phyloP scores from a whole-genome alignment of 1,140 invertebrate species.

The Orchesella cincta region DNA sequence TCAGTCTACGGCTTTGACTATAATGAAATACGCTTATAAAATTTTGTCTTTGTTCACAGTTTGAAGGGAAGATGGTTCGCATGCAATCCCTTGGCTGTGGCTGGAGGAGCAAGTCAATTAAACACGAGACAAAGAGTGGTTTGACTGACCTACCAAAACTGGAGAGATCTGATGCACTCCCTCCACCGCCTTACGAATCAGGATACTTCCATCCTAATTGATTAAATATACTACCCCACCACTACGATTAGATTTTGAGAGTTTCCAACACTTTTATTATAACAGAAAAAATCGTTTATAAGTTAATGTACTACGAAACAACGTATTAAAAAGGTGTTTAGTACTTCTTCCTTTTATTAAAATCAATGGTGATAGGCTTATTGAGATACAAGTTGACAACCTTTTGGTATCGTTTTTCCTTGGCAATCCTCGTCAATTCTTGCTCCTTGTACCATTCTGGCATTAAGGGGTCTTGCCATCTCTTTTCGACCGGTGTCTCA shows the following conservation, averaged over 20 bases:
- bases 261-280: too few relatives aligned
- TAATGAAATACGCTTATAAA: neutral
- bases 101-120: neutral
- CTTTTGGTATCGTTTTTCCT: constrained; percentile 24
- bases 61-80: neutral
- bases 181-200: constrained; percentile 10
- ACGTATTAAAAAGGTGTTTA: neutral
- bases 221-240: too few relatives aligned
- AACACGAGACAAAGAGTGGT: neutral
- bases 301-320: neutral
- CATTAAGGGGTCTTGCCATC: constrained; percentile 66
- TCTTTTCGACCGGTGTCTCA: constrained; percentile 64
- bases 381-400: constrained; percentile 39
- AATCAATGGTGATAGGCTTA: constrained; percentile 18
- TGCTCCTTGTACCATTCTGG: constrained; percentile 66
- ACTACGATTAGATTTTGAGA: too few relatives aligned
- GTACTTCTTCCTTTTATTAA: neutral
- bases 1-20: too few relatives aligned
- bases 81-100: neutral
- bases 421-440: constrained; percentile 51
- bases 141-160: neutral
- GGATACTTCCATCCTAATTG: constrained; percentile 12
- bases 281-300: neutral
- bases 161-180: constrained; percentile 7
- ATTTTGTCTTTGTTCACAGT: neutral